Evolutionary conservation across 2,797 vertebrate species (phyloP).

Genomic region (Squalus acanthias): DNA sequence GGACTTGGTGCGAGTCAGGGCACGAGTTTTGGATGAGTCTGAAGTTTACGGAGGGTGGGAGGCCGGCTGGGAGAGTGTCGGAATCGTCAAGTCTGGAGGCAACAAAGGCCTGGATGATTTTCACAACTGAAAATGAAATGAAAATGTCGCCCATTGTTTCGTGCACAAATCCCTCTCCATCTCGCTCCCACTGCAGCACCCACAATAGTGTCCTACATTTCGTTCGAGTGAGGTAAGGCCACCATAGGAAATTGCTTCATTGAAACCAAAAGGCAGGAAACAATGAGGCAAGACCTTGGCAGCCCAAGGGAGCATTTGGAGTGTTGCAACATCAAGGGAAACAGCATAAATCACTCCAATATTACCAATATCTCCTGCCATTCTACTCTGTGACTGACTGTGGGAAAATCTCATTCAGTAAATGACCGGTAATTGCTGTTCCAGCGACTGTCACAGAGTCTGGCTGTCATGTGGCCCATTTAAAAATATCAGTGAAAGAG

Average conservation of each 20-base stretch:
- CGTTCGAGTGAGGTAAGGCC: background rate
- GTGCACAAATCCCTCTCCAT: background rate
- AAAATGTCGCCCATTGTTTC: background rate
- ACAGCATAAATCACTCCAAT: slow-evolving; percentile 29
- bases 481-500: background rate
- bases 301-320: slow-evolving; percentile 28
- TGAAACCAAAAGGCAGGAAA: slow-evolving; percentile 38
- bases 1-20: background rate
- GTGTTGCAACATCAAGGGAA: background rate
- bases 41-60: background rate
- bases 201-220: background rate
- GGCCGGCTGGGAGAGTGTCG: background rate
- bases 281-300: slow-evolving; percentile 34
- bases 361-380: background rate
- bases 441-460: background rate
- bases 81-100: background rate
- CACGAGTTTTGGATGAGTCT: too few relatives aligned
- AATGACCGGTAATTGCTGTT: background rate
- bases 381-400: background rate
- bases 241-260: slow-evolving; percentile 26
- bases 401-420: slow-evolving; percentile 24
- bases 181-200: background rate
- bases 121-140: background rate
- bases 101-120: background rate
- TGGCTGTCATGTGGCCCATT: background rate